A percentile compares a stretch with the other conserved stretches of the same genome.
Evolutionary conservation across 2,113 vertebrate species (phyloP).

Genomic region (Thamnophis sirtalis): DNA sequence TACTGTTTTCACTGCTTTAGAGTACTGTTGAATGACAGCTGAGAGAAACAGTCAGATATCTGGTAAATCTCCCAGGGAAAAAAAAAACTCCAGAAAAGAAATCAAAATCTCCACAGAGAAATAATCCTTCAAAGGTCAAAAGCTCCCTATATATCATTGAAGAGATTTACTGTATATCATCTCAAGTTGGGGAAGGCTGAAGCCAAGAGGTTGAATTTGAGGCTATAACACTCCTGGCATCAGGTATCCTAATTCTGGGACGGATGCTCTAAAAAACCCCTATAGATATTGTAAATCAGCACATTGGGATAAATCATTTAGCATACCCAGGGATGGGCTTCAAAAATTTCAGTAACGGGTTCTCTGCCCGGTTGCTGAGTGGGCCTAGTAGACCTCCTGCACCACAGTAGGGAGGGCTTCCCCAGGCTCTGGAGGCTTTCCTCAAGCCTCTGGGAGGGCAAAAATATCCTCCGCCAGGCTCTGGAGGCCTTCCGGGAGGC

Average conservation of each 20-base stretch:
- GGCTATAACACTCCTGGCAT: neutral
- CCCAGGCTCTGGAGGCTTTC: no score
- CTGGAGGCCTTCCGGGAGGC: no score
- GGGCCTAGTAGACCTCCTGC: no score
- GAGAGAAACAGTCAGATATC: neutral
- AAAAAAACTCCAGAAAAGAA: neutral
- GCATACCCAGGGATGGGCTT: neutral
- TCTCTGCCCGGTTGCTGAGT: no score
- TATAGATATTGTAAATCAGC: neutral
- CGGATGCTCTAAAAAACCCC: neutral
- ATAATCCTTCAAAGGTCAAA: neutral
- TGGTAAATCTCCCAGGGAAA: neutral
- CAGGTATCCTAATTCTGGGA: neutral
- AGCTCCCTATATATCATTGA: neutral
- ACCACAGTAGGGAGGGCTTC: no score
- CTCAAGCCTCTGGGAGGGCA: no score
- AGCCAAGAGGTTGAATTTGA: neutral
- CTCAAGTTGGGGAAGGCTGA: neutral
- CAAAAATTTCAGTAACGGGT: no score
- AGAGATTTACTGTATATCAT: neutral
- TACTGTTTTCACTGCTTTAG: neutral
- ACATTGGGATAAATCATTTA: neutral
- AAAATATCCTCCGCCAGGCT: no score
- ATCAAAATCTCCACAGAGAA: neutral
- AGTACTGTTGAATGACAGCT: neutral